A percentile compares a stretch with the other conserved stretches of the same genome.
Conservation (phyloP, 1,140 invertebrate species). For the Pteromalus puparum region DNA sequence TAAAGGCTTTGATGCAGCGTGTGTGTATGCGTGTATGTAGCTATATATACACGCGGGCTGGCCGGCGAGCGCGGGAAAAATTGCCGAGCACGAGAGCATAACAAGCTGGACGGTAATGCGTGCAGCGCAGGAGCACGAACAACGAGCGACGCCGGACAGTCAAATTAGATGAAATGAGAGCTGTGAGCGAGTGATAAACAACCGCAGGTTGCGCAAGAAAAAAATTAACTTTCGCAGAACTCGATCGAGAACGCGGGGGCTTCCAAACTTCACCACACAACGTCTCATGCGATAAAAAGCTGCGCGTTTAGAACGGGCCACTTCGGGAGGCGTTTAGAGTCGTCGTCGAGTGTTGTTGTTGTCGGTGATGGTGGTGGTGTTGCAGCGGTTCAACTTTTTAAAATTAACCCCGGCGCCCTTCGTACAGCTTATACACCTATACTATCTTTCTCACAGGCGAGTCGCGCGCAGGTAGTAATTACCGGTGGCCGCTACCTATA, state of each 20-base stretch:
- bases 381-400: constrained; percentile 58
- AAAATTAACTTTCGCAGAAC: not conserved
- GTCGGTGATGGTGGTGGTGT: not conserved
- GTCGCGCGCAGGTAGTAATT: constrained; percentile 69
- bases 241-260: too few species aligned
- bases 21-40: not conserved
- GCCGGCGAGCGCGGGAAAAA: constrained; percentile 12
- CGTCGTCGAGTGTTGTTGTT: not conserved
- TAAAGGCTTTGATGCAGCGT: not conserved
- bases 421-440: constrained; percentile 55
- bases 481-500: constrained; percentile 73
- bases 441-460: constrained; percentile 5
- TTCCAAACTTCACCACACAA: too few species aligned
- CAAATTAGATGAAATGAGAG: constrained; percentile 51
- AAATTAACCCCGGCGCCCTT: constrained; percentile 62
- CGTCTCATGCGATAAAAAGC: not conserved
- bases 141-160: not conserved
- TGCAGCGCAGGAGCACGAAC: not conserved
- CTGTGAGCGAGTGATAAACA: constrained; percentile 15
- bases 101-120: not conserved
- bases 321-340: constrained; percentile 33
- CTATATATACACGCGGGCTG: not conserved
- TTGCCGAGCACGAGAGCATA: constrained; percentile 34
- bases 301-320: constrained; percentile 29
- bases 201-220: not conserved